These are phyloP conservation scores for Hydrotaea cyrtoneurina DNA, from an alignment of 2,888 invertebrate species.

Conservation along the genomic window DNA sequence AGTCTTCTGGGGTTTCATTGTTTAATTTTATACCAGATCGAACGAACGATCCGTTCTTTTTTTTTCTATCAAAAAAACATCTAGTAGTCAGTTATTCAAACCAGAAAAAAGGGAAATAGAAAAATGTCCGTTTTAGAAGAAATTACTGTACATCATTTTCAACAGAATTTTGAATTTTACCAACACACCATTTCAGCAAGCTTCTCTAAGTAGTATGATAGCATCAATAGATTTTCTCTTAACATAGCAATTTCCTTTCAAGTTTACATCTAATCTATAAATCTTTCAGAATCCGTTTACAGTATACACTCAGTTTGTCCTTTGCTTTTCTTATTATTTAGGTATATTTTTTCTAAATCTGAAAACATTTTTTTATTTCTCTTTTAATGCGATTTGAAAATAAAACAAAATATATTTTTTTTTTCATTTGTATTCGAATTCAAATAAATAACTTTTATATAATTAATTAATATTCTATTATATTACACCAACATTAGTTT, in stretches of 20 bases:
- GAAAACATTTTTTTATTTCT: conserved; percentile 8
- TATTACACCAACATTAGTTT: conserved; percentile 33
- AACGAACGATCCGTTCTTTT: conserved; percentile 23
- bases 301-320: not conserved
- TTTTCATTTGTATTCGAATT: conserved; percentile 22
- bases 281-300: not conserved
- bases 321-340: not conserved
- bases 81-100: conserved; percentile 22
- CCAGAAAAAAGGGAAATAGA: conserved; percentile 30
- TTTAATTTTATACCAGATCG: conserved; percentile 46
- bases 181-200: conserved; percentile 28
- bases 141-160: conserved; percentile 38
- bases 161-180: conserved; percentile 36
- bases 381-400: not conserved
- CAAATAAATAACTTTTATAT: conserved; percentile 14
- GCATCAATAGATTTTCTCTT: conserved; percentile 17
- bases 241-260: not conserved
- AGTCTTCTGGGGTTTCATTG: conserved; percentile 21
- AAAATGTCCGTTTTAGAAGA: conserved; percentile 52
- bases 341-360: not conserved
- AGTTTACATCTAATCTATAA: not conserved
- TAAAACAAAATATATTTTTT: not conserved
- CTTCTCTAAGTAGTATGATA: conserved; percentile 23
- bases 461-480: conserved; percentile 15
- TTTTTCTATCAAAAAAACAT: conserved; percentile 15